phyloP scores from a whole-genome alignment of 1,140 invertebrate genomes.

The Colletes gigas region DNA sequence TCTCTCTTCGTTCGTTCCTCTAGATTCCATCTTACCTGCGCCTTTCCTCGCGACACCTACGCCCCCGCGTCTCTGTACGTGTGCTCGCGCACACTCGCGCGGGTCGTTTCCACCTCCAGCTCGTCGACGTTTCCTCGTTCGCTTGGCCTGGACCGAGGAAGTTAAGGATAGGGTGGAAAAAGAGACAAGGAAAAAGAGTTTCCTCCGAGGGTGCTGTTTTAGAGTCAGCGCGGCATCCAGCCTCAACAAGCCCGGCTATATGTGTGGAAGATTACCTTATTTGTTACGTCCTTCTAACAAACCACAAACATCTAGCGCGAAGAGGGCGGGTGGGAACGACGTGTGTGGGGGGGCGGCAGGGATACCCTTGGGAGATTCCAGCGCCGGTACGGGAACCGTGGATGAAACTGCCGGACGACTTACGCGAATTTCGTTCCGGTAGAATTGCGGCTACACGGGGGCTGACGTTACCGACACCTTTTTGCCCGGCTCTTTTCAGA shows the following conservation, averaged over 20 bases:
- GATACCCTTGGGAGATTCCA: constrained; percentile 56
- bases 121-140: constrained; percentile 7
- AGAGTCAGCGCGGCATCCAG: constrained; percentile 70
- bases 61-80: background rate
- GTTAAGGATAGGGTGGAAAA: constrained; percentile 15
- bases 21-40: background rate
- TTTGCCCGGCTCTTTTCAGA: background rate
- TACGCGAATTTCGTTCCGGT: constrained; percentile 56
- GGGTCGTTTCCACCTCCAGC: background rate
- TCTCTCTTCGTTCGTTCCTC: constrained; percentile 23
- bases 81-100: background rate
- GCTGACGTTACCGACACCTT: background rate
- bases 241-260: constrained; percentile 72
- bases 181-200: constrained; percentile 32
- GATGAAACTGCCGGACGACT: constrained; percentile 31
- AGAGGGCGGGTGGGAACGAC: constrained; percentile 26
- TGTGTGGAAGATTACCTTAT: constrained; percentile 78
- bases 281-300: constrained; percentile 78
- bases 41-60: constrained; percentile 6
- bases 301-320: constrained; percentile 65
- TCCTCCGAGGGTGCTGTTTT: constrained; percentile 64
- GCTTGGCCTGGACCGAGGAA: background rate
- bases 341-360: constrained; percentile 36
- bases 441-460: constrained; percentile 37
- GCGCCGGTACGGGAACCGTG: constrained; percentile 11